These are phyloP conservation scores for Gila robusta DNA, from an alignment of 2,797 vertebrate species.

Conservation along the genomic window DNA sequence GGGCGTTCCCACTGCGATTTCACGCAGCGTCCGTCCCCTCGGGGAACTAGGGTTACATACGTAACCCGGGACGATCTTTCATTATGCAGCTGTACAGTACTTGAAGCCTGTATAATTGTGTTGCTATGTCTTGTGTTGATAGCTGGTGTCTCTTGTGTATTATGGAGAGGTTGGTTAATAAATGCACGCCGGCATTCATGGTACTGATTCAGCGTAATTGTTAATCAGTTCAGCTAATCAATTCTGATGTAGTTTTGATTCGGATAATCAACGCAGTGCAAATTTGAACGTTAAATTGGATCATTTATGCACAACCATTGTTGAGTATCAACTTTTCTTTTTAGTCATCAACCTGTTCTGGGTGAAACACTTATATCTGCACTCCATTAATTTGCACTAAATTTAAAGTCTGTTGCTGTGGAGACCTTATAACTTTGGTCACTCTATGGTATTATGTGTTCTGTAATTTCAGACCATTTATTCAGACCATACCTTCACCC, in stretches of 20 bases:
- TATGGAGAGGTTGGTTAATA: background rate
- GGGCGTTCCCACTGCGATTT: too few species aligned
- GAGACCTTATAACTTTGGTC: background rate
- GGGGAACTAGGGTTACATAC: too few species aligned
- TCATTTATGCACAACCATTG: background rate
- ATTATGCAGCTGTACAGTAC: background rate
- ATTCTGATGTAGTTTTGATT: background rate
- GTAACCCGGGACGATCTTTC: too few species aligned
- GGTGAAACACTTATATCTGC: background rate
- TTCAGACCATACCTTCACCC: background rate
- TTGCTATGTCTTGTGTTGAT: background rate
- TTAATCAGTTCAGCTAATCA: background rate
- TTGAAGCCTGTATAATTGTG: too few species aligned
- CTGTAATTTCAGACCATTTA: background rate
- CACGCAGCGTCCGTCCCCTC: too few species aligned
- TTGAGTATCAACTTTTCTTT: background rate
- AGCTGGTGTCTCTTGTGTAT: background rate
- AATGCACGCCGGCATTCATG: background rate
- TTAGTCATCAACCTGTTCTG: background rate
- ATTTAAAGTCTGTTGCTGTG: conserved; percentile 5
- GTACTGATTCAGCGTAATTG: background rate
- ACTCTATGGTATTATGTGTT: background rate
- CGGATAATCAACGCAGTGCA: background rate
- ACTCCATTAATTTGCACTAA: background rate
- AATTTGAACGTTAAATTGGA: background rate